These are phyloP conservation scores for Aurelia aurita DNA, from an alignment of 30 jellyfish, hydroid and myxozoan species.

Conservation along the genomic window DNA sequence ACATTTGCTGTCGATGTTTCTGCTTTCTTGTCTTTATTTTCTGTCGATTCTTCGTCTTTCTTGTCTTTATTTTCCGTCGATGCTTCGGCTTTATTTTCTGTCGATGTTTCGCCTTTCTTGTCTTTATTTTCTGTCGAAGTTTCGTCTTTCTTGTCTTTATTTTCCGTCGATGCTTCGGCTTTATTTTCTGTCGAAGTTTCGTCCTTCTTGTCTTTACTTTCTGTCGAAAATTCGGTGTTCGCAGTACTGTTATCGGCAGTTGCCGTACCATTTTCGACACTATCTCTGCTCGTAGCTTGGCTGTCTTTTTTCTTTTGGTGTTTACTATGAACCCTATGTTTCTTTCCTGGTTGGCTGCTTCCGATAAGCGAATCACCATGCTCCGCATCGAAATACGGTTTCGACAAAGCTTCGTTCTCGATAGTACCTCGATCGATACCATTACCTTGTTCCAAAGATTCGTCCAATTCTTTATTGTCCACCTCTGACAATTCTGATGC, in stretches of 20 bases:
- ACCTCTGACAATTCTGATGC: neutral
- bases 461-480: neutral
- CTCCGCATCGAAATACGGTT: slow-evolving; percentile 48
- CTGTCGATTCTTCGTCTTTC: neutral
- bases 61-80: slow-evolving; percentile 5
- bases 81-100: slow-evolving; percentile 9
- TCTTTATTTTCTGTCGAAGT: neutral
- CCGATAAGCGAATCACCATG: slow-evolving; percentile 16
- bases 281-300: slow-evolving; percentile 13
- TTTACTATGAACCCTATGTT: slow-evolving; percentile 17
- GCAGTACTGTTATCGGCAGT: neutral
- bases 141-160: neutral
- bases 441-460: slow-evolving; percentile 19
- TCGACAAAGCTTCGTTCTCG: slow-evolving; percentile 28
- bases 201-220: neutral
- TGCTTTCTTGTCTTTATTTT: neutral
- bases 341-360: neutral
- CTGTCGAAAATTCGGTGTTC: neutral
- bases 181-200: neutral
- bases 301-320: slow-evolving; percentile 3
- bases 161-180: neutral
- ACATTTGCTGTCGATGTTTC: neutral
- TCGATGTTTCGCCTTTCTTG: slow-evolving; percentile 19
- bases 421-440: slow-evolving; percentile 44
- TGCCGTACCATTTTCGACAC: neutral